Base-by-base conservation (phyloP, 2,888 invertebrate species). In the Sphaerophoria rueppellii region DNA sequence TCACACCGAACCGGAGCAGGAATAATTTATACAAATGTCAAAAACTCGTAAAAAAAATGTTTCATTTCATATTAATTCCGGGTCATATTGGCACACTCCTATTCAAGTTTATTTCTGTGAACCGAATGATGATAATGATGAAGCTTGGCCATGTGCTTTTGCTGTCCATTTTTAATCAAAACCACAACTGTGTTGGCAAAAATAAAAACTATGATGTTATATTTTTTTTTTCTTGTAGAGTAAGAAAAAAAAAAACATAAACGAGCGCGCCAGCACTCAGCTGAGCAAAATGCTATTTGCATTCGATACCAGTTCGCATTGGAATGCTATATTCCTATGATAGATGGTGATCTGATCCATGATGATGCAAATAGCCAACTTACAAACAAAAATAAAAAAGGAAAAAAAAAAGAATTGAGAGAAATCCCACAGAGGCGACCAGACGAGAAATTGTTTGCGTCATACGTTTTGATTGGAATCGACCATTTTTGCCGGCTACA, bases 381-480 rank as follows among this genome's bases (percentile, higher is more conserved):
- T 24, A 46, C 46, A 63, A 48, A n/a, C n/a, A n/a, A n/a, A 24
- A 72, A 52, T 52, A 24, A 54, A 35, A 14, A 11, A 40, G 6
- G 40, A 12, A 4, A 43, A 9, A 50, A 34, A 61, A 55, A 75
- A 46, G 43, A 70, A 70, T 40, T 32, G 24, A 78, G 69, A 78
- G 78, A 78, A 78, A 74, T 70, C 60, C 78, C 78, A 69, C 69
- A 50, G 78, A 78, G 63, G 69, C 48, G 52, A 69, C 50, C 78
- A 78, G 82, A 74, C 70, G 78, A 70, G 73, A 74, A 70, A 65
- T 82, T 65, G 63, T 70, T 79, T 79, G 74, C 79, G 74, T 79
- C 79, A 82, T 74, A 70, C 52, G 67, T 63, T 57, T 58, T 55
- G 67, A 57, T 72, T 67, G 46, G 37, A 61, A 70, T 32, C 61